phyloP scores from a whole-genome alignment of 2,797 vertebrate species.

The Aeoliscus strigatus region DNA sequence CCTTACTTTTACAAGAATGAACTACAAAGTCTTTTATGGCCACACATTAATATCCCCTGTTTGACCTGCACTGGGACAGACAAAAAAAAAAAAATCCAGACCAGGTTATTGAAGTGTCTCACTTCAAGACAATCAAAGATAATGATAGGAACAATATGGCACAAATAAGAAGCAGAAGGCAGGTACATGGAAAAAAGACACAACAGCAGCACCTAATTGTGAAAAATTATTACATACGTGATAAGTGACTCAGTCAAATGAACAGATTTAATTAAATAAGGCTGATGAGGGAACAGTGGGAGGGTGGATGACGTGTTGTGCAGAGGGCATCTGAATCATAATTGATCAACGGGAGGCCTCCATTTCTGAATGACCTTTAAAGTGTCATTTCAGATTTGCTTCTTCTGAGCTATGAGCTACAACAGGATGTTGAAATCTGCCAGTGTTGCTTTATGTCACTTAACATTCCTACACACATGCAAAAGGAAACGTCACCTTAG shows the following conservation, averaged over 20 bases:
- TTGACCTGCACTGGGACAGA: too few relatives aligned
- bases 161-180: neutral
- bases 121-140: neutral
- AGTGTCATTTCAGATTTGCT: constrained; percentile 22
- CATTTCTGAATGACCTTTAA: constrained; percentile 41
- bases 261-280: constrained; percentile 30
- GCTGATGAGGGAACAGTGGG: constrained; percentile 12
- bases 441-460: too few relatives aligned
- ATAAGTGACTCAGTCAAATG: constrained; percentile 13
- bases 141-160: neutral
- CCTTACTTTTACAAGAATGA: too few relatives aligned
- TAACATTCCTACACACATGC: too few relatives aligned
- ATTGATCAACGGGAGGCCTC: constrained; percentile 16
- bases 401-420: too few relatives aligned
- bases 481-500: too few relatives aligned
- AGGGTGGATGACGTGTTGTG: constrained; percentile 2
- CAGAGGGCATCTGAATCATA: constrained; percentile 15
- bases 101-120: too few relatives aligned
- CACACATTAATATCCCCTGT: too few relatives aligned
- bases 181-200: constrained; percentile 13
- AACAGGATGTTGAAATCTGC: too few relatives aligned
- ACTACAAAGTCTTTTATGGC: too few relatives aligned
- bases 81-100: too few relatives aligned
- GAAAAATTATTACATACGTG: constrained; percentile 19
- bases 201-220: constrained; percentile 6